A percentile compares a stretch with the other conserved stretches of the same genome.
These are phyloP conservation scores for Amblyopsis rosae DNA, from an alignment of 2,113 vertebrate species.

Conservation along the genomic window DNA sequence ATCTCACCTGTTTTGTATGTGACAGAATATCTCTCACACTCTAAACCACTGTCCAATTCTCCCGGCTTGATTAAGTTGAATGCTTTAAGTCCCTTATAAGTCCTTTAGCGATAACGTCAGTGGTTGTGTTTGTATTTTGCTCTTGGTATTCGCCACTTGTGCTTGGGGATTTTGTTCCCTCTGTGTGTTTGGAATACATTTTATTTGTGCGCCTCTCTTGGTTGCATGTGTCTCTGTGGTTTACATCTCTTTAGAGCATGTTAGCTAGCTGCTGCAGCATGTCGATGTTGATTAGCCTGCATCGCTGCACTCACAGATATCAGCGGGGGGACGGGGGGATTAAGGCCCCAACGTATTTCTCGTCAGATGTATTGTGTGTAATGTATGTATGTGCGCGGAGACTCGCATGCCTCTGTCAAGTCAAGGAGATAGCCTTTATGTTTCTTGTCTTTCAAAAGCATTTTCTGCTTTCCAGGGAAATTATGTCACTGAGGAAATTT, in stretches of 20 bases:
- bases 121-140: constrained; percentile 37
- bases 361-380: not conserved
- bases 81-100: constrained; percentile 16
- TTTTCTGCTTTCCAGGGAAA: constrained; percentile 35
- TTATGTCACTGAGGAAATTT: constrained; percentile 43
- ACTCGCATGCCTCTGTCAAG: constrained; percentile 13
- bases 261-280: constrained; percentile 24
- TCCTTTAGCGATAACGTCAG: constrained; percentile 39
- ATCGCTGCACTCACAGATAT: not conserved
- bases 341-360: not conserved
- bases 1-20: too few species aligned
- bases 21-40: not conserved
- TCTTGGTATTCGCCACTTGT: constrained; percentile 2
- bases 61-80: constrained; percentile 51
- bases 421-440: constrained; percentile 27
- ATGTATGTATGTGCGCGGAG: not conserved
- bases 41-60: constrained; percentile 14
- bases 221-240: constrained; percentile 19
- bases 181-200: too few species aligned
- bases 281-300: constrained; percentile 24
- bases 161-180: too few species aligned
- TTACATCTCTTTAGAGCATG: constrained; percentile 21
- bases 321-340: not conserved
- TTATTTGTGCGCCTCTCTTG: too few species aligned
- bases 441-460: constrained; percentile 18